These are phyloP conservation scores for Galeopsomyia nigrocyanea DNA, from an alignment of 2,888 invertebrate species.

Conservation along the genomic window DNA sequence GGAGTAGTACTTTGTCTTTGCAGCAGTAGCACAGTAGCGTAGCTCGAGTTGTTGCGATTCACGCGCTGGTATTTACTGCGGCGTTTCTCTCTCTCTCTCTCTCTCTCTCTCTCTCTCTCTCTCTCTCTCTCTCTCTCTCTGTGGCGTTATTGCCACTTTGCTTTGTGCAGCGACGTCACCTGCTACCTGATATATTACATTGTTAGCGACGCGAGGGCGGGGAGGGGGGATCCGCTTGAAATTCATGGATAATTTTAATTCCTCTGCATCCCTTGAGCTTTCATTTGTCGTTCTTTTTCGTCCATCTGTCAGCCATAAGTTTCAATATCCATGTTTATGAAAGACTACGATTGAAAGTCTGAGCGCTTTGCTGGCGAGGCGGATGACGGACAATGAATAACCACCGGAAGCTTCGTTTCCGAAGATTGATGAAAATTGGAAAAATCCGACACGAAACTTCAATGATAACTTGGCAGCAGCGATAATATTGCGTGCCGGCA, in stretches of 20 bases:
- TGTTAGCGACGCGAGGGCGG: constrained; percentile 10
- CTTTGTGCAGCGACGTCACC: constrained; percentile 37
- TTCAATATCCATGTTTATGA: no score
- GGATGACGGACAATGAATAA: no score
- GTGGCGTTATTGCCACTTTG: constrained; percentile 42
- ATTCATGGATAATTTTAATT: constrained; percentile 18
- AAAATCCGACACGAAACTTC: no score
- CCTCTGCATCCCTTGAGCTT: background rate
- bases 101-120: background rate
- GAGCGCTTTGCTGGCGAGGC: no score
- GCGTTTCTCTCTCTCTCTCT: background rate
- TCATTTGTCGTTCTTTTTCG: no score
- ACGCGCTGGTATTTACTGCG: constrained; percentile 28
- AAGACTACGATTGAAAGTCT: no score
- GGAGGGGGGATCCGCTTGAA: constrained; percentile 13
- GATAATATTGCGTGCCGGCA: no score
- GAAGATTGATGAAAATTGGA: no score
- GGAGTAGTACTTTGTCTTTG: constrained; percentile 26
- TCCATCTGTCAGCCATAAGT: no score
- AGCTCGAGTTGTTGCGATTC: constrained; percentile 20
- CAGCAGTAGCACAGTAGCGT: constrained; percentile 2
- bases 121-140: background rate
- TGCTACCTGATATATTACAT: constrained; percentile 33
- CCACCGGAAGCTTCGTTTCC: no score
- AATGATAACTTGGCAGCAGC: no score